Evolutionary conservation across 2,113 vertebrate genomes (phyloP), one percentile per base, ranked within the genome.

Genomic region (Macheiramphus alcinus): DNA sequence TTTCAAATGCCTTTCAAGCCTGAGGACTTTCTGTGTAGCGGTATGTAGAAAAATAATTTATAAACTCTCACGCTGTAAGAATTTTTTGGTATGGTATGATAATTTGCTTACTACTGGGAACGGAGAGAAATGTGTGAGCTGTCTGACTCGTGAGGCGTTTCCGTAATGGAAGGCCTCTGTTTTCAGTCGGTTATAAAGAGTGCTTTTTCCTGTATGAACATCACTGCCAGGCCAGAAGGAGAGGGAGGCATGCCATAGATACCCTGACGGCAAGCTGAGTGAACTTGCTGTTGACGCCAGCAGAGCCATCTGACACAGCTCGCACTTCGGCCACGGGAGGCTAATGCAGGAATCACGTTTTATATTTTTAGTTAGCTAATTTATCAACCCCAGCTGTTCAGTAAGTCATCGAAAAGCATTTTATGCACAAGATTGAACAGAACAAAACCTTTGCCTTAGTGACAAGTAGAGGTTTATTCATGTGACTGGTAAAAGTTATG

Each of bases 401-500:
- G 25, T 10, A 27, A 45, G 26, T 31, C 34, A 13, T 18, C 43
- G 6, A 18, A 38, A 34, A 62, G 74, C 27, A 2, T 25, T 45
- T n/a, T 16, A 7, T 18, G 32, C 36, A 4, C 13, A 7, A 16
- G 52, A 10, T 3, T 16, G n/a, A 40, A 32, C 5, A 5, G 32
- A 38, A 16, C 7, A 10, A 34, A 53, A 2, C 55, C 38, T n/a
- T 34, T 7, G 5, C 18, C 14, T 42, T 10, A 27, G 61, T 13
- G 58, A 2, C 27, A 18, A 6, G 42, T 10, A 7, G 68, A 3
- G 6, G 0, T 40, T n/a, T 14, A 1, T 23, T 27, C 14, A 2
- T 7, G 32, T 4, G 10, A 5, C 7, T 7, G 48, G 3, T 11
- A 4, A 3, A 5, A 13, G 32, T 29, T 32, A 1, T 1, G 9